Conservation (phyloP, 64 coral and sea anemone genomes). For the Catalaphyllia jardinei region DNA sequence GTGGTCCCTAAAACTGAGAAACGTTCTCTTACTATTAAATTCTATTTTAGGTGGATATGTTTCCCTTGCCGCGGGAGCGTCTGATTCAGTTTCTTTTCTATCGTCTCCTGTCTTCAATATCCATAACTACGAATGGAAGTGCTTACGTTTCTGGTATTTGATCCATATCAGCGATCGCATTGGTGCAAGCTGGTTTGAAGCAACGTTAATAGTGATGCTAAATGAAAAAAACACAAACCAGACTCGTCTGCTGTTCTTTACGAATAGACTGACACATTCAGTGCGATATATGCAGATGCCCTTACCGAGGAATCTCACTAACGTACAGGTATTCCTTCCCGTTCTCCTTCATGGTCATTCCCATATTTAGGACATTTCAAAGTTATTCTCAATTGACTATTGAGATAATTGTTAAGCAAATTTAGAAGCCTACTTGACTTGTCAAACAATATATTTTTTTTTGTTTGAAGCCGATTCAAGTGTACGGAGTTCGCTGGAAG, state of each 20-base stretch:
- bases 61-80: not conserved
- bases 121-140: slow-evolving; percentile 28
- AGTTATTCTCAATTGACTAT: no score
- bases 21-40: not conserved
- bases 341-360: not conserved
- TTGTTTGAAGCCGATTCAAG: no score
- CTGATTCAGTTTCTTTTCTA: not conserved
- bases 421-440: no score
- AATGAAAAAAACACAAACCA: not conserved
- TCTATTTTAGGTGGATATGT: not conserved
- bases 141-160: slow-evolving; percentile 44
- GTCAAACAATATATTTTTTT: no score
- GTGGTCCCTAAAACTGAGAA: no score
- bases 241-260: not conserved
- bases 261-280: not conserved
- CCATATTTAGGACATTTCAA: not conserved
- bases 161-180: not conserved
- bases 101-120: slow-evolving; percentile 14
- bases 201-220: not conserved
- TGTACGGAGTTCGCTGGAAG: no score
- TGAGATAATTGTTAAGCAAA: no score
- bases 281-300: not conserved
- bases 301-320: not conserved
- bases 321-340: not conserved
- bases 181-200: not conserved